A percentile compares a stretch with the other conserved stretches of the same genome.
These are phyloP conservation scores for Celastrina argiolus DNA, from an alignment of 2,888 invertebrate species.

Conservation along the genomic window DNA sequence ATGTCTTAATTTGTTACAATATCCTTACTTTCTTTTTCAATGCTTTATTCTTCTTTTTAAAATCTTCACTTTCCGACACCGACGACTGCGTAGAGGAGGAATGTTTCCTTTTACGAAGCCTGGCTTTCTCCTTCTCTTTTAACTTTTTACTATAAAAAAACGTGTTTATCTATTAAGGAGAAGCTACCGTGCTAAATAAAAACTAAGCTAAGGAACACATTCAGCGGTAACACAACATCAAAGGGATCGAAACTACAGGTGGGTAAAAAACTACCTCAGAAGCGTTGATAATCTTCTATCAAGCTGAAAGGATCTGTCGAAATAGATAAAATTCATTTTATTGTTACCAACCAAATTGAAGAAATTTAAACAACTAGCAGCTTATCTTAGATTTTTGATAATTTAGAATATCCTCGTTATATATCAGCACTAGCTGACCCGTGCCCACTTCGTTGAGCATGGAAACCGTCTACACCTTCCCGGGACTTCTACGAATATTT, in stretches of 20 bases:
- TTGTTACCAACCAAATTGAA: neutral
- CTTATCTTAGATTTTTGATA: neutral
- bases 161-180: neutral
- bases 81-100: constrained; percentile 45
- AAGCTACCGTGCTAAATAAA: constrained; percentile 17
- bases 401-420: too few relatives aligned
- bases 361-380: neutral
- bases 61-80: constrained; percentile 46
- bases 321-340: constrained; percentile 15
- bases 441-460: too few relatives aligned
- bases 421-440: too few relatives aligned
- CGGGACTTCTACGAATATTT: too few relatives aligned
- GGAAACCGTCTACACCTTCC: too few relatives aligned
- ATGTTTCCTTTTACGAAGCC: constrained; percentile 53
- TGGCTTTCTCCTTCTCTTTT: constrained; percentile 47
- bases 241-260: constrained; percentile 16
- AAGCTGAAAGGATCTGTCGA: constrained; percentile 15
- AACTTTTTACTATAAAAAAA: constrained; percentile 45
- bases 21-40: constrained; percentile 52
- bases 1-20: neutral
- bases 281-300: constrained; percentile 3
- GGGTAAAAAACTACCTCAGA: constrained; percentile 12
- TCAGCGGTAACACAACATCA: constrained; percentile 15
- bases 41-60: constrained; percentile 48
- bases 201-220: constrained; percentile 5